Conservation (phyloP, 1,140 invertebrate species). For the Leptinotarsa undecemlineata region DNA sequence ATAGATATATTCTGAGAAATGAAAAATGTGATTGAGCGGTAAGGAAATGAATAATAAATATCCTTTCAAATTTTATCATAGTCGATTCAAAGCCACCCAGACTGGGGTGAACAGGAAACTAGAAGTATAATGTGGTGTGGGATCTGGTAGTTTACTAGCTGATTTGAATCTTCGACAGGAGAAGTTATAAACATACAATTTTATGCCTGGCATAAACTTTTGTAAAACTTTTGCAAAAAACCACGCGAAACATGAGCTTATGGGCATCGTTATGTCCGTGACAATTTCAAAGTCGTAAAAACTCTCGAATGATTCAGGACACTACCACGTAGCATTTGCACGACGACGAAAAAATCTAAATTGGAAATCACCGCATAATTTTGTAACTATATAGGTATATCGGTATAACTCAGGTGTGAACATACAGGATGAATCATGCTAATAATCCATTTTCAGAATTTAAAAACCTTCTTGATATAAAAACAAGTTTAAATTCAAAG, state of each 20-base stretch:
- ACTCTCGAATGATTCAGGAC: background rate
- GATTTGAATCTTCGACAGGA: background rate
- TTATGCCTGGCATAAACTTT: background rate
- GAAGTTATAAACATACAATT: background rate
- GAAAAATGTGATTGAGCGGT: no score
- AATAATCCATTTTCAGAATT: no score
- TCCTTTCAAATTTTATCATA: no score
- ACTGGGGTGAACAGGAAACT: no score
- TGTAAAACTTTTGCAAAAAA: background rate
- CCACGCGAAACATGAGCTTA: background rate
- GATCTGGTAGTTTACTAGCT: background rate
- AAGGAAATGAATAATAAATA: no score
- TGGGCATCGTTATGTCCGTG: background rate
- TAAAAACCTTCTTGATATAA: background rate
- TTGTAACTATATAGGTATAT: background rate
- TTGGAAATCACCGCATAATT: background rate
- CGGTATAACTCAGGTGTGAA: background rate
- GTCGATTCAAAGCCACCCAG: no score
- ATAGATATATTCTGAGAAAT: no score
- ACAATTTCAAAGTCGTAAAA: background rate
- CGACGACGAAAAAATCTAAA: background rate
- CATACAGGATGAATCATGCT: no score
- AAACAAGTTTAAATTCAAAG: background rate
- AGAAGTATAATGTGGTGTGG: background rate
- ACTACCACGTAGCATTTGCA: background rate